Percentiles rank a stretch among this genome's conserved stretches.
Conservation (phyloP, 2,888 invertebrate genomes). For the Hartigia nigra region DNA sequence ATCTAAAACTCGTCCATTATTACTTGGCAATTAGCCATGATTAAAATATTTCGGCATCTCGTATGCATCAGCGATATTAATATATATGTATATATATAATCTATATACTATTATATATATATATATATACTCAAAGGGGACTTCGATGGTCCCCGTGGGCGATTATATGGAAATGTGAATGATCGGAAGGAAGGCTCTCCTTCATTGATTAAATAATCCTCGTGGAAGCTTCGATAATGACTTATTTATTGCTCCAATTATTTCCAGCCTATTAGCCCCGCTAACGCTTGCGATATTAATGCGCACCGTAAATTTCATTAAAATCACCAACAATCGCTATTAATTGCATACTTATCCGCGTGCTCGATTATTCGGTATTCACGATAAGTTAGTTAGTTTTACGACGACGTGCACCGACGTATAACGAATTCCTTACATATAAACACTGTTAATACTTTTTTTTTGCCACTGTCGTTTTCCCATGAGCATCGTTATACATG, state of each 20-base stretch:
- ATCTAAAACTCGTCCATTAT: slow-evolving; percentile 52
- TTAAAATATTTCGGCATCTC: slow-evolving; percentile 66
- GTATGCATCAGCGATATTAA: slow-evolving; percentile 64
- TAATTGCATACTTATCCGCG: slow-evolving; percentile 50
- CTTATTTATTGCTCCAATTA: slow-evolving; percentile 65
- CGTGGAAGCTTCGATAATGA: slow-evolving; percentile 56
- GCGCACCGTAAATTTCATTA: slow-evolving; percentile 46
- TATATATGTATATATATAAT: too few relatives aligned
- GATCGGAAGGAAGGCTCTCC: slow-evolving; percentile 55
- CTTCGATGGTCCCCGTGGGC: background rate
- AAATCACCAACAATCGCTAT: slow-evolving; percentile 53
- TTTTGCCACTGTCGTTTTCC: background rate
- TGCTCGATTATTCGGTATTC: slow-evolving; percentile 29
- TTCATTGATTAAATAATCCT: slow-evolving; percentile 62
- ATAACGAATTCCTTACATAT: background rate
- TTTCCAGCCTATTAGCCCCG: slow-evolving; percentile 56
- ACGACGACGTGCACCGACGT: slow-evolving; percentile 4
- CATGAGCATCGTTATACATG: background rate
- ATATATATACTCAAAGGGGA: slow-evolving; percentile 8
- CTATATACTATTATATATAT: too few relatives aligned
- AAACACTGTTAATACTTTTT: background rate
- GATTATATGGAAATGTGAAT: slow-evolving; percentile 54
- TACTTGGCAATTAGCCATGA: slow-evolving; percentile 65
- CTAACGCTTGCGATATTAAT: slow-evolving; percentile 40
- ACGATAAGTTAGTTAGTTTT: slow-evolving; percentile 31